Evolutionary conservation across 2,797 vertebrate species (phyloP).

Genomic region (Linurgus olivaceus): DNA sequence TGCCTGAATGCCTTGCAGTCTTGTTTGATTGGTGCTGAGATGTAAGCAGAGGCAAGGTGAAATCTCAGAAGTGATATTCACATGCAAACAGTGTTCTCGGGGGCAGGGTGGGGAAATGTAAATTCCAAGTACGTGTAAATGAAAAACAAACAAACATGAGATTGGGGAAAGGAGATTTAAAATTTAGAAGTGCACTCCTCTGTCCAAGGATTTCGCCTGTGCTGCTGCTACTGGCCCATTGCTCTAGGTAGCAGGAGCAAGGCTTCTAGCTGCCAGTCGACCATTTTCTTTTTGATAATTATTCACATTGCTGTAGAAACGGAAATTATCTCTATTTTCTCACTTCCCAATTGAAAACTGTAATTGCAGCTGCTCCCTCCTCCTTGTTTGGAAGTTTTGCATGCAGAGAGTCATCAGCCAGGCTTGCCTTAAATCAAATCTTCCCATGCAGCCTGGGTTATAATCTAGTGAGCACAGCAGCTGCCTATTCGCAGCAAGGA

Average conservation of each 20-base stretch:
- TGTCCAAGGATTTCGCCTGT: neutral
- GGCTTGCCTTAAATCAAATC: constrained; percentile 59
- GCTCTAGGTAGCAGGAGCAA: constrained; percentile 1
- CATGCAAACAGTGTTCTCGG: neutral
- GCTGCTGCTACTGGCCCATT: neutral
- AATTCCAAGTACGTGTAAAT: neutral
- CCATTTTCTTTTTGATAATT: constrained; percentile 51
- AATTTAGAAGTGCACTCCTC: neutral
- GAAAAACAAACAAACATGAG: neutral
- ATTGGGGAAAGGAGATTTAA: neutral
- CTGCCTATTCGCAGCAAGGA: constrained; percentile 6
- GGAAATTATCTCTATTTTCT: constrained; percentile 66
- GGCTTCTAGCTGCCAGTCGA: constrained; percentile 43
- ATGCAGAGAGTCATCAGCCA: constrained; percentile 49
- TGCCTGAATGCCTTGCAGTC: neutral
- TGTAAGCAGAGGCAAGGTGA: neutral
- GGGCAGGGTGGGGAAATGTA: neutral
- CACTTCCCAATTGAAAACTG: constrained; percentile 59
- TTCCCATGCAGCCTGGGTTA: constrained; percentile 43
- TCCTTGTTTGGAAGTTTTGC: constrained; percentile 64
- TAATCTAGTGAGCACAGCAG: constrained; percentile 37
- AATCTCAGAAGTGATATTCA: neutral
- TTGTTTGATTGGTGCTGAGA: neutral
- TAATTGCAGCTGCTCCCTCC: constrained; percentile 65
- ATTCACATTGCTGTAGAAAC: constrained; percentile 56